phyloP scores from a whole-genome alignment of 2,113 vertebrate species.

The Oostethus manadensis region DNA sequence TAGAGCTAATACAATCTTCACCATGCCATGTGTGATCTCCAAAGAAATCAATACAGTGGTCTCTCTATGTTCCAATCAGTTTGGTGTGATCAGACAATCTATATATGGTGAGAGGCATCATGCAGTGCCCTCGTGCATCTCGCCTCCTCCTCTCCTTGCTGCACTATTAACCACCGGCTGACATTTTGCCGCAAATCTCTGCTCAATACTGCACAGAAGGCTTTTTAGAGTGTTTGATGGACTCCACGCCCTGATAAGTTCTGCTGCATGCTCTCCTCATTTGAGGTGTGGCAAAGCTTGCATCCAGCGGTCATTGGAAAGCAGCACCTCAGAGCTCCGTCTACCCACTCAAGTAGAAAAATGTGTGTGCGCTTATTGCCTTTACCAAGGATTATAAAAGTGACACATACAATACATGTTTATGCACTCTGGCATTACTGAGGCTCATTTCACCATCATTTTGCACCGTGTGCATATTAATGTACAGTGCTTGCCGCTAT shows the following conservation, averaged over 20 bases:
- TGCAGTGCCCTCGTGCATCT: constrained; percentile 12
- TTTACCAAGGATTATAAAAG: constrained; percentile 26
- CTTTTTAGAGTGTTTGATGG: constrained; percentile 36
- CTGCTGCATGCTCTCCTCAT: not conserved
- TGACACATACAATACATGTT: constrained; percentile 27
- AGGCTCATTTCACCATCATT: constrained; percentile 34
- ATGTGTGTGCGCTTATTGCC: constrained; percentile 10
- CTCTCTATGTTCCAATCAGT: constrained; percentile 9
- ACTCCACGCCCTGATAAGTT: constrained; percentile 8
- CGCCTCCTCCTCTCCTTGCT: constrained; percentile 1
- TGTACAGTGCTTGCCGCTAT: constrained; percentile 5
- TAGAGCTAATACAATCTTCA: constrained; percentile 10
- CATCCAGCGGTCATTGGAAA: constrained; percentile 11
- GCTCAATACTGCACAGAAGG: constrained; percentile 18
- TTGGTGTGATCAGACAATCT: not conserved
- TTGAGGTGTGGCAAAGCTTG: constrained; percentile 4
- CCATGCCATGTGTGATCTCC: not conserved
- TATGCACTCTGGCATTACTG: constrained; percentile 13
- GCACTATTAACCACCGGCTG: constrained; percentile 41
- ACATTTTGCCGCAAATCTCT: constrained; percentile 40
- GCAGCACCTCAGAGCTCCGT: constrained; percentile 24
- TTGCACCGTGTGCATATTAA: constrained; percentile 12
- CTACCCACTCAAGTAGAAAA: constrained; percentile 31
- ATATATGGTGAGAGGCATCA: constrained; percentile 16
- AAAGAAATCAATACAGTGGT: constrained; percentile 18